A percentile compares a stretch with the other conserved stretches of the same genome.
Evolutionary conservation across 2,797 vertebrate genomes (phyloP).

Genomic region (Gobionotothen gibberifrons): DNA sequence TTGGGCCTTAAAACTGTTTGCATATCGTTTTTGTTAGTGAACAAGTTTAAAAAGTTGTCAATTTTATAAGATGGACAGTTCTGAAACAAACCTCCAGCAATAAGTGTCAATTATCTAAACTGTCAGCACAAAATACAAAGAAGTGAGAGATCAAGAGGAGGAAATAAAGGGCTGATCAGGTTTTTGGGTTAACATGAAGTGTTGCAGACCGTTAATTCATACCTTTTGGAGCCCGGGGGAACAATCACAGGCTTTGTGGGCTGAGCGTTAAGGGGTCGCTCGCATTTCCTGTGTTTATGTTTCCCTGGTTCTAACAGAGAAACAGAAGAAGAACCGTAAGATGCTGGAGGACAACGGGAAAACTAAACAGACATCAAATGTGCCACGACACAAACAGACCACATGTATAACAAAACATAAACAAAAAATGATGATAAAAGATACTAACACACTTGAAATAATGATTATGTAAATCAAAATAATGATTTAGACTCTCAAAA

Average conservation of each 20-base stretch:
- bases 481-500: no score
- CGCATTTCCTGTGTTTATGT: slow-evolving; percentile 87
- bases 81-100: no score
- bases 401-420: no score
- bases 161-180: no score
- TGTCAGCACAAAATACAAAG: neutral
- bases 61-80: no score
- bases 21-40: no score
- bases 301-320: slow-evolving; percentile 79
- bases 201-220: slow-evolving; percentile 18
- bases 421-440: no score
- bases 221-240: slow-evolving; percentile 82
- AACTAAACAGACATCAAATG: neutral
- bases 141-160: neutral
- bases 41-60: neutral
- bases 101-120: neutral
- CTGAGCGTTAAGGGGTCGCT: slow-evolving; percentile 75
- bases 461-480: no score
- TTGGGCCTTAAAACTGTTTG: neutral
- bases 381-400: neutral
- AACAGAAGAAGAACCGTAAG: slow-evolving; percentile 23
- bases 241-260: slow-evolving; percentile 78
- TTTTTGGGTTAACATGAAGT: neutral
- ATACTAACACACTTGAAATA: no score
- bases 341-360: neutral